phyloP scores from a whole-genome alignment of 2,113 vertebrate species.

The Macquaria ambigua region DNA sequence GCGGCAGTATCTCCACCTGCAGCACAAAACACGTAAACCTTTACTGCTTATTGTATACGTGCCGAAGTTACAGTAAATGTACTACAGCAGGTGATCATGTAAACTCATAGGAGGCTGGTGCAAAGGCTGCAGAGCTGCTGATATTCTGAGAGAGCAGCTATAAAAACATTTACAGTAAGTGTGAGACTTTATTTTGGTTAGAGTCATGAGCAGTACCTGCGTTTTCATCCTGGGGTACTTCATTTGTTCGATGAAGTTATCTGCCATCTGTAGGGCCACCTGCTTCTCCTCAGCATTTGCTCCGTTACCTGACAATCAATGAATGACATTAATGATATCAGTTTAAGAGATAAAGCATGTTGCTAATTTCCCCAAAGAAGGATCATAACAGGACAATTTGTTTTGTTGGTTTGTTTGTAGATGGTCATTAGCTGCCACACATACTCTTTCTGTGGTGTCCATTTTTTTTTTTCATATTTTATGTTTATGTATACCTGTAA shows the following conservation, averaged over 20 bases:
- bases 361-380: neutral
- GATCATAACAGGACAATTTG: neutral
- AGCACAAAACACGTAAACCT: neutral
- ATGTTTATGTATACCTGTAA: neutral
- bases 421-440: too few species aligned
- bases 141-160: neutral
- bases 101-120: neutral
- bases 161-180: neutral
- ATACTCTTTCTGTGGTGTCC: too few species aligned
- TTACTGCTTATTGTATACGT: neutral
- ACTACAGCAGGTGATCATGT: neutral
- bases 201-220: conserved; percentile 81
- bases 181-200: neutral
- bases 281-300: conserved; percentile 89
- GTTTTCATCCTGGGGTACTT: conserved; percentile 88
- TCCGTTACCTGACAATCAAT: conserved; percentile 82
- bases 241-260: conserved; percentile 90
- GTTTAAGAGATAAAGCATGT: neutral
- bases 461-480: too few species aligned
- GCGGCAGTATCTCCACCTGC: conserved; percentile 93
- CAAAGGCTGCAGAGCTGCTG: neutral
- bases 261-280: conserved; percentile 87
- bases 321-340: neutral
- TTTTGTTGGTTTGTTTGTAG: neutral
- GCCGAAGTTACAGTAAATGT: too few species aligned